Conservation (phyloP, 2,888 invertebrate genomes). For the Athalia circularis region DNA sequence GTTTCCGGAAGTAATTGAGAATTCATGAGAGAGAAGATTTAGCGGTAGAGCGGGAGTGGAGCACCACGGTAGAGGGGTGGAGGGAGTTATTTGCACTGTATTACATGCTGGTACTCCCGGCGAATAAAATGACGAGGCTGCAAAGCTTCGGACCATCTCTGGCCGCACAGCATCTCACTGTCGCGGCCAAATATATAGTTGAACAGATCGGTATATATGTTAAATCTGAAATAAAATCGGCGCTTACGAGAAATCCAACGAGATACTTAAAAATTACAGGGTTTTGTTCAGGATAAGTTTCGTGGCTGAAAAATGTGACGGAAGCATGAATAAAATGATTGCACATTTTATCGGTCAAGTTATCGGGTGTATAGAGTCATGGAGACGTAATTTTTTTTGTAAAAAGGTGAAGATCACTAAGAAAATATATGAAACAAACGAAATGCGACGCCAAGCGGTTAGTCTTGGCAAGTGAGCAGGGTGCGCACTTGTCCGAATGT, state of each 20-base stretch:
- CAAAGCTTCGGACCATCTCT: conserved; percentile 22
- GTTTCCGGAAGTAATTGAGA: too few relatives aligned
- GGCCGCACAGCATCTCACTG: conserved; percentile 39
- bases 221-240: conserved; percentile 1
- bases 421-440: neutral
- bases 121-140: neutral
- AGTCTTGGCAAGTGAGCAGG: neutral
- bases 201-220: neutral
- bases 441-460: conserved; percentile 33
- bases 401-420: neutral
- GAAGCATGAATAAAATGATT: neutral
- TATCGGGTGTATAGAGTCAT: neutral
- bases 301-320: neutral
- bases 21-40: too few relatives aligned
- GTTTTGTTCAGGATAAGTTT: neutral
- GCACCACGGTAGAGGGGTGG: too few relatives aligned
- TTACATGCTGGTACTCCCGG: too few relatives aligned
- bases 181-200: neutral
- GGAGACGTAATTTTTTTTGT: neutral
- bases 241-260: conserved; percentile 13
- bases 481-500: neutral
- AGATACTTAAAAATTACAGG: neutral
- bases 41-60: too few relatives aligned
- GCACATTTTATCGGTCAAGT: neutral
- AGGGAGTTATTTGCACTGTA: too few relatives aligned